phyloP scores from a whole-genome alignment of 1,140 invertebrate species.

The Scaptomyza montana region DNA sequence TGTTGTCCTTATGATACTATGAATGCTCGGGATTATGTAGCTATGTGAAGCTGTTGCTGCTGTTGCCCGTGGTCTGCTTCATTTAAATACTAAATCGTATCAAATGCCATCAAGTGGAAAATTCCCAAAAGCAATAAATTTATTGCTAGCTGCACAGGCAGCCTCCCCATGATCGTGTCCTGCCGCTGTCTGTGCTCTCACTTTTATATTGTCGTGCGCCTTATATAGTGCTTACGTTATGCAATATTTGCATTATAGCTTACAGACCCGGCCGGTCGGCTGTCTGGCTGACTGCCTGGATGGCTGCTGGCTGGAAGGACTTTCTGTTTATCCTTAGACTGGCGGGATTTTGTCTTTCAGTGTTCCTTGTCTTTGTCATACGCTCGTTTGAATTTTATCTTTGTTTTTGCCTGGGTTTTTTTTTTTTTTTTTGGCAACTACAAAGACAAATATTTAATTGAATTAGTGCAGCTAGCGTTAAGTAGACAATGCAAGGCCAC shows the following conservation, averaged over 20 bases:
- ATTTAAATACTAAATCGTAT: slow-evolving; percentile 83
- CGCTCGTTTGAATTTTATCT: slow-evolving; percentile 47
- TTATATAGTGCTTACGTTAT: slow-evolving; percentile 57
- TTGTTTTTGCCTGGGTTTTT: slow-evolving; percentile 27
- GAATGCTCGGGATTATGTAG: slow-evolving; percentile 15
- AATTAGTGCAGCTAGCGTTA: slow-evolving; percentile 81
- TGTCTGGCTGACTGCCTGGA: slow-evolving; percentile 6
- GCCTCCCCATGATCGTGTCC: slow-evolving; percentile 41
- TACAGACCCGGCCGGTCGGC: slow-evolving; percentile 22
- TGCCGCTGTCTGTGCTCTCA: slow-evolving; percentile 33
- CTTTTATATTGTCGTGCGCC: slow-evolving; percentile 48
- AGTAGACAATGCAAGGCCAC: slow-evolving; percentile 70
- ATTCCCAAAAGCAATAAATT: slow-evolving; percentile 82
- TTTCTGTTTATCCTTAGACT: slow-evolving; percentile 67
- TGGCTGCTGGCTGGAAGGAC: slow-evolving; percentile 14
- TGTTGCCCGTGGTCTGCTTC: slow-evolving; percentile 55
- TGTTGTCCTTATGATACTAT: slow-evolving; percentile 55
- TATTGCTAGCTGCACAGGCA: slow-evolving; percentile 58
- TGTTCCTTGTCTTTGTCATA: slow-evolving; percentile 56
- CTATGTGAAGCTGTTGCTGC: slow-evolving; percentile 10
- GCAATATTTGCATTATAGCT: slow-evolving; percentile 79
- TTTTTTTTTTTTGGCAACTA: slow-evolving; percentile 49
- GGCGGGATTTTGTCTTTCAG: slow-evolving; percentile 44
- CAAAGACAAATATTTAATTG: slow-evolving; percentile 83
- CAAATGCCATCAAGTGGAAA: slow-evolving; percentile 82